These are phyloP conservation scores for Drosophila watanabei DNA, from an alignment of 1,140 invertebrate genomes.

Conservation along the genomic window DNA sequence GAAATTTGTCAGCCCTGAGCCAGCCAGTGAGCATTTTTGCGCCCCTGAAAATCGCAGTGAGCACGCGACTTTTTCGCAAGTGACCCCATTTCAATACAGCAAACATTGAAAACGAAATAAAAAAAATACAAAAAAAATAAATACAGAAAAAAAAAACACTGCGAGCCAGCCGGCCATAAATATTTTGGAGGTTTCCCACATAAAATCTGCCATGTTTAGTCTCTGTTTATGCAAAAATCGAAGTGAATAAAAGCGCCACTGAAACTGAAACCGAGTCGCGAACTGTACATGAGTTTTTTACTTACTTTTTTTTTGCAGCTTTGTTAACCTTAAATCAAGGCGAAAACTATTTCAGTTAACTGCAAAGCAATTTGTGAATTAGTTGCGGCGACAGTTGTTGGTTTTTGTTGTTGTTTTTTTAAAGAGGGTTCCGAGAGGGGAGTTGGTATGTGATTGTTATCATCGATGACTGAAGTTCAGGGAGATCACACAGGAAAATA, in stretches of 20 bases:
- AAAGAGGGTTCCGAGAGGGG: neutral
- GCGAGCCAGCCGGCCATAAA: slow-evolving; percentile 64
- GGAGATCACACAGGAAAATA: neutral
- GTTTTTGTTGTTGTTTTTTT: slow-evolving; percentile 23
- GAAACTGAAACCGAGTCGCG: slow-evolving; percentile 20
- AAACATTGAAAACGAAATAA: slow-evolving; percentile 76
- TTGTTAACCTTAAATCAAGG: slow-evolving; percentile 73
- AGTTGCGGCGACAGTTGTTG: slow-evolving; percentile 44
- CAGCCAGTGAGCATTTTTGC: slow-evolving; percentile 33
- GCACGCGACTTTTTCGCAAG: slow-evolving; percentile 76
- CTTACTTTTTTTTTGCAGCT: slow-evolving; percentile 30
- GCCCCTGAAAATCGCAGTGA: slow-evolving; percentile 64
- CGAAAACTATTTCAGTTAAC: slow-evolving; percentile 67
- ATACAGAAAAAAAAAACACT: neutral
- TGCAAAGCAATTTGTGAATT: slow-evolving; percentile 69
- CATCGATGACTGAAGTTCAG: slow-evolving; percentile 35
- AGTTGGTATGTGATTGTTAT: neutral
- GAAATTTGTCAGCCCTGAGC: slow-evolving; percentile 73
- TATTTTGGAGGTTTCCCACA: slow-evolving; percentile 79
- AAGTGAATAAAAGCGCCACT: slow-evolving; percentile 43
- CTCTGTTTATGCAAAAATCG: slow-evolving; percentile 64
- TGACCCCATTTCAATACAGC: slow-evolving; percentile 75
- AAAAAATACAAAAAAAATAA: slow-evolving; percentile 56
- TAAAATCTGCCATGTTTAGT: slow-evolving; percentile 68
- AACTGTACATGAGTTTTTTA: slow-evolving; percentile 48